A percentile compares a stretch with the other conserved stretches of the same genome.
These are phyloP conservation scores for Stichodactyla helianthus DNA, from an alignment of 64 coral and sea anemone species.

Conservation along the genomic window DNA sequence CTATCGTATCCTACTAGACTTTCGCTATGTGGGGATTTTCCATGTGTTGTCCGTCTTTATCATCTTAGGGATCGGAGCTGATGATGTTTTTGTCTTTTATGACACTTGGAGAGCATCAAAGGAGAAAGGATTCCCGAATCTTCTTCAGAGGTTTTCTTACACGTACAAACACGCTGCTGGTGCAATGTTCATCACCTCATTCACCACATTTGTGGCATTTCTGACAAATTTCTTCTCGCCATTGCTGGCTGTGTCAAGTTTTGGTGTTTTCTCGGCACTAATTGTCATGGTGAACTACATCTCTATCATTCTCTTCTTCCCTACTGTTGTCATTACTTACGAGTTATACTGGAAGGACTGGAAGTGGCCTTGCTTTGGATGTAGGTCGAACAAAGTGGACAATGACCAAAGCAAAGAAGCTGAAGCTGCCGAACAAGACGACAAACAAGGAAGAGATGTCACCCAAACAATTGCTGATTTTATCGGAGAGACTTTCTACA, in stretches of 20 bases:
- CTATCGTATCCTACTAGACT: conserved; percentile 45
- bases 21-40: conserved; percentile 51
- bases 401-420: not conserved
- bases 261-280: conserved; percentile 52
- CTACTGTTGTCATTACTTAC: conserved; percentile 35
- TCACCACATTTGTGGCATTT: conserved; percentile 57
- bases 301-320: conserved; percentile 48
- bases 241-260: conserved; percentile 47
- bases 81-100: conserved; percentile 48
- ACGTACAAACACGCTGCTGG: conserved; percentile 27
- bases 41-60: conserved; percentile 59
- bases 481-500: conserved; percentile 23
- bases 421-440: not conserved
- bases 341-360: conserved; percentile 43
- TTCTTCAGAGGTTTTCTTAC: conserved; percentile 17
- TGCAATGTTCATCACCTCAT: conserved; percentile 58
- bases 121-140: not conserved
- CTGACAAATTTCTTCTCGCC: conserved; percentile 40
- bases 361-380: conserved; percentile 28
- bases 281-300: conserved; percentile 54
- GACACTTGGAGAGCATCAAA: conserved; percentile 40
- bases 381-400: not conserved
- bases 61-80: conserved; percentile 43
- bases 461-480: conserved; percentile 3
- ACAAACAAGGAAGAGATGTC: not conserved